These are phyloP conservation scores for Fabriciana adippe DNA, from an alignment of 2,888 invertebrate species.

Conservation along the genomic window DNA sequence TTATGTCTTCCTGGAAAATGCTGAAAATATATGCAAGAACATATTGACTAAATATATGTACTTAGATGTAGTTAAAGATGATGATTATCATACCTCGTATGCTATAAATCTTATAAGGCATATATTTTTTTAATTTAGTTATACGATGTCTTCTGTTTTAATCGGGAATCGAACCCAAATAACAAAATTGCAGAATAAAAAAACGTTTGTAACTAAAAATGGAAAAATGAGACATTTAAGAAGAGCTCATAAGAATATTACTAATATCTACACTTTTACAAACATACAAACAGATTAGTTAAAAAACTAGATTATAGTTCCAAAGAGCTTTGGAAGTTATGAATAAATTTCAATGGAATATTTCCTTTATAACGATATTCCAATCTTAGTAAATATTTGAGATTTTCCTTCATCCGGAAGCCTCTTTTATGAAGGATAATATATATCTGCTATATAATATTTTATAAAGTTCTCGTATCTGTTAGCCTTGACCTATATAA, in stretches of 20 bases:
- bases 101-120: not conserved
- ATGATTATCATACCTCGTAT: not conserved
- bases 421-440: conserved; percentile 12
- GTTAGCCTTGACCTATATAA: conserved; percentile 4
- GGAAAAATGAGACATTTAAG: no score
- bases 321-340: not conserved
- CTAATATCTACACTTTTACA: no score
- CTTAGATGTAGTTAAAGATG: no score
- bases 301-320: not conserved
- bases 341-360: conserved; percentile 5
- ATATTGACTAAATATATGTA: no score
- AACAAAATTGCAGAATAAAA: no score
- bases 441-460: conserved; percentile 11
- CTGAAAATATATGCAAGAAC: conserved; percentile 5
- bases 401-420: conserved; percentile 20
- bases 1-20: not conserved
- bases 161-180: no score
- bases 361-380: not conserved
- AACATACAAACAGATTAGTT: no score
- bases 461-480: not conserved
- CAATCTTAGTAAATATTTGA: conserved; percentile 8
- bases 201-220: no score
- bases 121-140: no score
- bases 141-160: no score
- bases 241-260: no score